Evolutionary conservation across 2,113 vertebrate species (phyloP).

Genomic region (Chaetura pelagica): DNA sequence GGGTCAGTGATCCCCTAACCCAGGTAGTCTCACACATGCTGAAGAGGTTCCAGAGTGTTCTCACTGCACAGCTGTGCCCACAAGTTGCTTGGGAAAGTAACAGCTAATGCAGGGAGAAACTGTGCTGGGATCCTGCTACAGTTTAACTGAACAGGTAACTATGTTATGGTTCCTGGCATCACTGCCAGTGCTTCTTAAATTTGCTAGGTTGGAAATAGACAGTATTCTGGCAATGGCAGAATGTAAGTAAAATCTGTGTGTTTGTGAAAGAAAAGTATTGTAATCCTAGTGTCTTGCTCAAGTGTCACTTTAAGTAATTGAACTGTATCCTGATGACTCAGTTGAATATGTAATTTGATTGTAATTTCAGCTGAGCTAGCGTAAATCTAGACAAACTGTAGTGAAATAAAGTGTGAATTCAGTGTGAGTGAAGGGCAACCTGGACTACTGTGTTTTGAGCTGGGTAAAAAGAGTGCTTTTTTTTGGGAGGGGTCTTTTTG

Average conservation of each 20-base stretch:
- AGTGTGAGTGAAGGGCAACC: neutral
- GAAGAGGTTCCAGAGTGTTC: neutral
- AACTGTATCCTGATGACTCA: neutral
- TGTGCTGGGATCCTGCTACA: neutral
- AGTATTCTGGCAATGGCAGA: neutral
- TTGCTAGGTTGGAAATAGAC: neutral
- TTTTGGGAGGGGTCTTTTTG: neutral
- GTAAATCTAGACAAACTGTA: neutral
- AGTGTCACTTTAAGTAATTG: neutral
- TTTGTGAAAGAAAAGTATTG: neutral
- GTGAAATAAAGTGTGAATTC: neutral
- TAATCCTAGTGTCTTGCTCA: neutral
- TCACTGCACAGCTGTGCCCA: neutral
- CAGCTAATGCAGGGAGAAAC: neutral
- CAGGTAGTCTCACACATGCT: neutral
- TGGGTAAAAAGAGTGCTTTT: neutral
- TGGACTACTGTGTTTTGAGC: neutral
- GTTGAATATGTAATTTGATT: neutral
- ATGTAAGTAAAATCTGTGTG: neutral
- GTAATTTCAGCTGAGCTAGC: neutral
- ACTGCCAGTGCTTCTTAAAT: neutral
- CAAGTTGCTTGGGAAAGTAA: neutral
- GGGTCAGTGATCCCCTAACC: neutral
- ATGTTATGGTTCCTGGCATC: neutral
- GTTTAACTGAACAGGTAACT: neutral